Evolutionary conservation across 2,113 vertebrate genomes (phyloP).

Genomic region (Bostrychus sinensis): DNA sequence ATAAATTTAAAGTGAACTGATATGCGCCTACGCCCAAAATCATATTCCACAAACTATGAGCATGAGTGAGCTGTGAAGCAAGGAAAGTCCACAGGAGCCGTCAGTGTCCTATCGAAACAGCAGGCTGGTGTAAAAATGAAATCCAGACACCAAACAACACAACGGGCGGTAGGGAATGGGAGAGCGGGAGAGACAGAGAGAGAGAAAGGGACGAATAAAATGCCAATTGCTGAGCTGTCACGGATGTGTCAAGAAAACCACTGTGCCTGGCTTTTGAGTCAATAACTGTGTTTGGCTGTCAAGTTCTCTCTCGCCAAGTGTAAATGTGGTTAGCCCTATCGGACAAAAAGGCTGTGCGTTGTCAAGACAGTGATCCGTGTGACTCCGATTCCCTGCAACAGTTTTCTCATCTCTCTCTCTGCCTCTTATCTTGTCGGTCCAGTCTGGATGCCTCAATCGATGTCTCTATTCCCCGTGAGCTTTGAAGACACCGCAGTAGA

Average conservation of each 20-base stretch:
- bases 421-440: slow-evolving; percentile 43
- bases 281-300: slow-evolving; percentile 60
- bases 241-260: slow-evolving; percentile 44
- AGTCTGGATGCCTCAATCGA: slow-evolving; percentile 50
- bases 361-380: slow-evolving; percentile 48
- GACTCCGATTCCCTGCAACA: slow-evolving; percentile 53
- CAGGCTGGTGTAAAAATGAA: slow-evolving; percentile 42
- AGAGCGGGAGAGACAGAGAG: background rate
- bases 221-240: slow-evolving; percentile 59
- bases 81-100: slow-evolving; percentile 39
- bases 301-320: slow-evolving; percentile 56
- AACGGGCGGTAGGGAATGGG: slow-evolving; percentile 29
- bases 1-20: slow-evolving; percentile 10
- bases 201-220: slow-evolving; percentile 18
- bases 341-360: slow-evolving; percentile 30
- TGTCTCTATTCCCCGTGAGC: slow-evolving; percentile 47
- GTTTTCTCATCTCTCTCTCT: slow-evolving; percentile 44
- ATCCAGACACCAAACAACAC: slow-evolving; percentile 47
- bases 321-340: slow-evolving; percentile 63
- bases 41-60: slow-evolving; percentile 35
- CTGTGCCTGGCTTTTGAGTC: slow-evolving; percentile 59
- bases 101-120: slow-evolving; percentile 44
- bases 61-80: slow-evolving; percentile 17
- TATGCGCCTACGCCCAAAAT: slow-evolving; percentile 20
- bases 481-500: slow-evolving; percentile 49